Evolutionary conservation across 2,888 invertebrate genomes (phyloP).

Genomic region (Spialia ferax): DNA sequence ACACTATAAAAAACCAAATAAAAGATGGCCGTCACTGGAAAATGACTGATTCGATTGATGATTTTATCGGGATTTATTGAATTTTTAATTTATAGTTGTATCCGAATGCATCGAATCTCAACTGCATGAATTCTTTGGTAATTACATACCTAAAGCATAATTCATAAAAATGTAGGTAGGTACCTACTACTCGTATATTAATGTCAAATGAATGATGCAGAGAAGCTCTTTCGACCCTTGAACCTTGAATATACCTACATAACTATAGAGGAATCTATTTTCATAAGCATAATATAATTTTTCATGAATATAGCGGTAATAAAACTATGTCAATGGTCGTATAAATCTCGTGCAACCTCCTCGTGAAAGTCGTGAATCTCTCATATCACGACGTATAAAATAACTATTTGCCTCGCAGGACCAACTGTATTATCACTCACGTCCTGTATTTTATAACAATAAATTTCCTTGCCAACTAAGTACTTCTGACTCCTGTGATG

Average conservation of each 20-base stretch:
- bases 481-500: constrained; percentile 5
- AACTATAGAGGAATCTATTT: not conserved
- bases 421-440: constrained; percentile 63
- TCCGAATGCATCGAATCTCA: too few relatives aligned
- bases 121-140: too few relatives aligned
- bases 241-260: not conserved
- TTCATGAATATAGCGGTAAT: constrained; percentile 9
- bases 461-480: constrained; percentile 56
- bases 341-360: constrained; percentile 22
- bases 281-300: not conserved
- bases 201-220: not conserved
- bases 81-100: too few relatives aligned
- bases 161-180: too few relatives aligned
- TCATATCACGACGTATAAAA: constrained; percentile 66
- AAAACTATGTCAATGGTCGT: constrained; percentile 13
- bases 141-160: not conserved
- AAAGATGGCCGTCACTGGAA: too few relatives aligned
- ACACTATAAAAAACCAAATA: too few relatives aligned
- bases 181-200: too few relatives aligned
- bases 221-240: not conserved
- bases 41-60: too few relatives aligned
- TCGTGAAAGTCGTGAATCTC: constrained; percentile 39
- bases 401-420: constrained; percentile 62
- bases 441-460: constrained; percentile 69
- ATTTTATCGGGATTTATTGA: too few relatives aligned